A percentile compares a stretch with the other conserved stretches of the same genome.
Conservation (phyloP, 2,797 vertebrate species). For the Acomys russatus region DNA sequence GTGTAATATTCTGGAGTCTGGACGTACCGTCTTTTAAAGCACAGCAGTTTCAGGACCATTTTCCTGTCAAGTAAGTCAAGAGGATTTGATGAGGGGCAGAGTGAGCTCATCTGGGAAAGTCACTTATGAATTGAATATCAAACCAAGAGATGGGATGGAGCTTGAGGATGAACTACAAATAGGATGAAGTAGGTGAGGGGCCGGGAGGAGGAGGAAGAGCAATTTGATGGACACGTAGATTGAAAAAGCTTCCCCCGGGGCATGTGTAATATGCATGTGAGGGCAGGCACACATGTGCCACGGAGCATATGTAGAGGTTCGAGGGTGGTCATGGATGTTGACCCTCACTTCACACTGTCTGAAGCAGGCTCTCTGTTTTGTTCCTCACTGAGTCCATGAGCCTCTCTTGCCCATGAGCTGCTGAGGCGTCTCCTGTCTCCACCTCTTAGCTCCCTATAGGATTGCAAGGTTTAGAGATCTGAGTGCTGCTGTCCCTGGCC, state of each 20-base stretch:
- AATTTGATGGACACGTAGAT: neutral
- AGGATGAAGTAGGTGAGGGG: neutral
- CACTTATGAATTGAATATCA: neutral
- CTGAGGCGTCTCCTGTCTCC: neutral
- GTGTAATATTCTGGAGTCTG: neutral
- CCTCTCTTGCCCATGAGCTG: neutral
- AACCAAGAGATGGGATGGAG: neutral
- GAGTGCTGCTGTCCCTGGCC: neutral
- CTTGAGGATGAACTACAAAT: neutral
- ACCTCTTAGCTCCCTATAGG: neutral
- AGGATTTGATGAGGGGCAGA: constrained; percentile 4
- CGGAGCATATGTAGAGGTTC: neutral
- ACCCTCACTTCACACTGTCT: neutral
- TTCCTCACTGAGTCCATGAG: neutral
- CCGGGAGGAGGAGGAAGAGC: neutral
- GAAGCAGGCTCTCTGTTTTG: neutral
- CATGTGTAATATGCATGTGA: neutral
- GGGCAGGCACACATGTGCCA: neutral
- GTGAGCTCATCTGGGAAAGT: constrained; percentile 8
- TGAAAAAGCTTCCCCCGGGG: neutral
- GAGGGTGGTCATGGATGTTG: neutral
- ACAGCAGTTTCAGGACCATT: neutral
- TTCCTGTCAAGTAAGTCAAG: constrained; percentile 7
- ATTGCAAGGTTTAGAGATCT: neutral
- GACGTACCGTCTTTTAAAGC: neutral